Percentiles rank a stretch among this genome's conserved stretches.
Evolutionary conservation across 2,888 invertebrate genomes (phyloP).

Genomic region (Ferrisia virgata): DNA sequence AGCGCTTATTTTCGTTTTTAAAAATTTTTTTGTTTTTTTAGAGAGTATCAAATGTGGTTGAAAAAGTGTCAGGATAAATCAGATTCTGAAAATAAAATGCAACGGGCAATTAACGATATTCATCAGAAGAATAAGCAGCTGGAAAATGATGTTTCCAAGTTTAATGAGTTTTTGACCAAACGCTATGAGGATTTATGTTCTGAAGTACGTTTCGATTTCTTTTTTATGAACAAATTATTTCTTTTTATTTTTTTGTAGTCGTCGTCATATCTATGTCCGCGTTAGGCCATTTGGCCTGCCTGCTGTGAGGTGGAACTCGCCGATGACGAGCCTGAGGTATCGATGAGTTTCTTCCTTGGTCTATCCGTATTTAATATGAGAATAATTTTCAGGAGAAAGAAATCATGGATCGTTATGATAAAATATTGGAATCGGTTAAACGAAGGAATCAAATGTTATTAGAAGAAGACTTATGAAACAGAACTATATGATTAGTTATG

Average conservation of each 20-base stretch:
- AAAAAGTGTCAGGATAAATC: background rate
- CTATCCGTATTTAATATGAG: too few species aligned
- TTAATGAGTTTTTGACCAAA: background rate
- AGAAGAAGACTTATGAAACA: background rate
- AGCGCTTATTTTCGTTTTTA: background rate
- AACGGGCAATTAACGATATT: background rate
- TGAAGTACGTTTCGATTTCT: background rate
- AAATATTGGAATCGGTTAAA: background rate
- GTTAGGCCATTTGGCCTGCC: too few species aligned
- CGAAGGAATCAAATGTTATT: background rate
- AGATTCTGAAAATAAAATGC: background rate
- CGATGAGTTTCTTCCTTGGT: too few species aligned
- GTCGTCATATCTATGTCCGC: too few species aligned
- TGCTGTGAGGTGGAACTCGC: too few species aligned
- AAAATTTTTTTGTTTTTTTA: background rate
- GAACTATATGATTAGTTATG: too few species aligned
- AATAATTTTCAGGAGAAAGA: constrained; percentile 14
- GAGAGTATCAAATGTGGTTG: background rate
- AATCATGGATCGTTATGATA: background rate
- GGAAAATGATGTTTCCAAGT: background rate
- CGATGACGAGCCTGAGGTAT: too few species aligned
- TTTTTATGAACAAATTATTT: background rate
- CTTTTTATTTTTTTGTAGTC: background rate
- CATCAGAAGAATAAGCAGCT: background rate
- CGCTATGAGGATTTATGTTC: background rate